These are phyloP conservation scores for Rhopalosiphum padi DNA, from an alignment of 1,140 invertebrate species.

Conservation along the genomic window DNA sequence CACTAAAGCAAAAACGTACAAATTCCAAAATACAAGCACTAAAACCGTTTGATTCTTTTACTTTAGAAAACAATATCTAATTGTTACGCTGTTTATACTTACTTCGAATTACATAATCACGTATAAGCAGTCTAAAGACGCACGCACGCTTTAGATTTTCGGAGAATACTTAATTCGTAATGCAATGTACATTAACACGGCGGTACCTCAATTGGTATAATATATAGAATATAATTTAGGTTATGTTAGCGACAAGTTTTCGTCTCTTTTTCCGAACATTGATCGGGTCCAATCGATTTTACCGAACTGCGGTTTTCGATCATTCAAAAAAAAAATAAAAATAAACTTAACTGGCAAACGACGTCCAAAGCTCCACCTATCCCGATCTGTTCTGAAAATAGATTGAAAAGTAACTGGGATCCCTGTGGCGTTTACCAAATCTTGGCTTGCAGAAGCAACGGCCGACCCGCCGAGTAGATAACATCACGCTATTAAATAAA, in stretches of 20 bases:
- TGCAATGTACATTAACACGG: not conserved
- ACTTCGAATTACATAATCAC: no score
- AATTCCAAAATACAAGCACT: not conserved
- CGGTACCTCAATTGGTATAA: not conserved
- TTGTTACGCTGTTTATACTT: no score
- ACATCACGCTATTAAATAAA: conserved; percentile 2
- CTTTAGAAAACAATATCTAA: not conserved
- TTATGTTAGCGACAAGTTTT: not conserved
- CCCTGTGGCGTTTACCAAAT: not conserved
- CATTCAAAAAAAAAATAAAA: not conserved
- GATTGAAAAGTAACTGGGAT: conserved; percentile 1
- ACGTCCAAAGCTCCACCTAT: not conserved
- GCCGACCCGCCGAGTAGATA: not conserved
- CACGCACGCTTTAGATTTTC: not conserved
- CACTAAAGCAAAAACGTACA: not conserved
- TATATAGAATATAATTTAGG: not conserved
- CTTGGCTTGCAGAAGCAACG: not conserved
- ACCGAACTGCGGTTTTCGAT: accelerated
- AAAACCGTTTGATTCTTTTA: not conserved
- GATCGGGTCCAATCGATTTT: not conserved
- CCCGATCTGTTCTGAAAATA: not conserved
- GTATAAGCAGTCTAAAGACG: not conserved
- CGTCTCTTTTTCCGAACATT: not conserved
- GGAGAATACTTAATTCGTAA: not conserved
- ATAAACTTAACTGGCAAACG: not conserved